A percentile compares a stretch with the other conserved stretches of the same genome.
phyloP scores from a whole-genome alignment of 2,888 invertebrate species.

The Orthonychiurus folsomi region DNA sequence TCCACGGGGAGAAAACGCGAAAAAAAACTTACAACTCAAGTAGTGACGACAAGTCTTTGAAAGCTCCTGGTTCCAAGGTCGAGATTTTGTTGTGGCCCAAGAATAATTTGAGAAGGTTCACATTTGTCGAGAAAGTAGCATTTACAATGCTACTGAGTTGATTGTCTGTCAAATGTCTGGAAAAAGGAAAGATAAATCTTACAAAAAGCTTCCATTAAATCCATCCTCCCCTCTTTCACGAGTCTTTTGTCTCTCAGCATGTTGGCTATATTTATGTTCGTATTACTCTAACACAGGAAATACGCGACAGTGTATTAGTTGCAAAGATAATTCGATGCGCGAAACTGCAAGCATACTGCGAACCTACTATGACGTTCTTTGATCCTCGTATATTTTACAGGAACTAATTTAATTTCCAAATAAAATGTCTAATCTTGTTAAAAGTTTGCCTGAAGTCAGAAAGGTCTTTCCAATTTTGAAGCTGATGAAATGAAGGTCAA shows the following conservation, averaged over 20 bases:
- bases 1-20: too few species aligned
- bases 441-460: too few species aligned
- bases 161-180: constrained; percentile 14
- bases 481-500: too few species aligned
- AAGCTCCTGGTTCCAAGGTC: background rate
- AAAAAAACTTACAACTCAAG: background rate
- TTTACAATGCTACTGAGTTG: background rate
- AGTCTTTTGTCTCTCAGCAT: constrained; percentile 3
- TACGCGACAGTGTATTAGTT: background rate
- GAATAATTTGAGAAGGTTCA: constrained; percentile 2
- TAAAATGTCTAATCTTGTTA: too few species aligned
- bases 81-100: constrained; percentile 10
- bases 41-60: background rate
- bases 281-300: background rate
- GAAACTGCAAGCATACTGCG: too few species aligned
- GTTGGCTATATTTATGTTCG: background rate
- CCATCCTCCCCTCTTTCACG: background rate
- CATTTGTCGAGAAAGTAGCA: constrained; percentile 5
- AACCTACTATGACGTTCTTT: too few species aligned
- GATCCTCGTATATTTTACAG: too few species aligned
- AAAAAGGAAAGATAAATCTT: background rate
- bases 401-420: too few species aligned
- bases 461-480: too few species aligned
- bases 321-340: too few species aligned
- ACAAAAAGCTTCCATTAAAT: background rate